A percentile compares a stretch with the other conserved stretches of the same genome.
These are phyloP conservation scores for Pachliopta kotzebuea DNA, from an alignment of 2,888 invertebrate genomes.

Conservation along the genomic window DNA sequence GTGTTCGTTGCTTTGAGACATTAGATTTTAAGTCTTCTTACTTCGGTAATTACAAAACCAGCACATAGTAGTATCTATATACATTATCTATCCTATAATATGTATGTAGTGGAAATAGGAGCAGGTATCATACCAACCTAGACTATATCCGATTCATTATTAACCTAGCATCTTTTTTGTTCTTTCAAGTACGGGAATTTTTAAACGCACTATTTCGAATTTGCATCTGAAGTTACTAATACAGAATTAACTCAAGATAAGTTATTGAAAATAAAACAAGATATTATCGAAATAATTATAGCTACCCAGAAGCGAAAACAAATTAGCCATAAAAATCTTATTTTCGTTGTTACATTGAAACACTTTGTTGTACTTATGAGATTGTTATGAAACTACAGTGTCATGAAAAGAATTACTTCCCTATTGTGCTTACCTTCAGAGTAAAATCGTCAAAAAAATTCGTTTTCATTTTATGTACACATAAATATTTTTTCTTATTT, in stretches of 20 bases:
- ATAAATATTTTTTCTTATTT: neutral
- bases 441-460: neutral
- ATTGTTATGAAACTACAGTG: neutral
- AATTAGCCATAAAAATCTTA: neutral
- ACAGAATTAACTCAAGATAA: neutral
- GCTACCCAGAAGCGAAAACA: neutral
- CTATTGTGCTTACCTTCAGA: neutral
- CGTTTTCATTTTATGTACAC: neutral
- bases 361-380: neutral
- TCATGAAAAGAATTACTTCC: neutral
- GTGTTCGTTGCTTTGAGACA: too few relatives aligned
- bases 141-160: too few relatives aligned
- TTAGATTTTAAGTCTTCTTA: too few relatives aligned
- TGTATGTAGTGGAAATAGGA: too few relatives aligned
- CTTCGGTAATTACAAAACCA: too few relatives aligned
- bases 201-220: too few relatives aligned
- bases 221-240: too few relatives aligned
- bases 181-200: too few relatives aligned
- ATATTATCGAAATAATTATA: neutral
- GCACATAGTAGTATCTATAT: too few relatives aligned
- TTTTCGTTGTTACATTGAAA: neutral
- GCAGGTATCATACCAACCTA: too few relatives aligned
- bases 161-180: too few relatives aligned
- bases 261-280: neutral
- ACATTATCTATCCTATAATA: too few relatives aligned